These are phyloP conservation scores for Rhynchonycteris naso DNA, from an alignment of 2,797 vertebrate species.

Conservation along the genomic window DNA sequence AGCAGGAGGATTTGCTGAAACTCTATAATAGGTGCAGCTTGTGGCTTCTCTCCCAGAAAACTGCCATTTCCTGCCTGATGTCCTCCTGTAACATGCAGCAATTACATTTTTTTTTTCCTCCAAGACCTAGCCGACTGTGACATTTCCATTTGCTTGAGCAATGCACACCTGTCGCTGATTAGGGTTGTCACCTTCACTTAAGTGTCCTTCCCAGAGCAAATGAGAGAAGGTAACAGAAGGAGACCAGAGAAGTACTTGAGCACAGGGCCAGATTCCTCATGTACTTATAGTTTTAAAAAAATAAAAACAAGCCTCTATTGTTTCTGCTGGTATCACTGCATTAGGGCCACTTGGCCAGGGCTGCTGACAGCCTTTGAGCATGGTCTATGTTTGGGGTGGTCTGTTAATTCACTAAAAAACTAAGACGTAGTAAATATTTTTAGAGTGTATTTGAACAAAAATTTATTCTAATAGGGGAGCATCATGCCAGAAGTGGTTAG, in stretches of 20 bases:
- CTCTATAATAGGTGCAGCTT: background rate
- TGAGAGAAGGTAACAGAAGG: background rate
- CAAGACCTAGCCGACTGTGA: conserved; percentile 19
- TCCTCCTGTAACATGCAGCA: conserved; percentile 34
- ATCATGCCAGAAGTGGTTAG: background rate
- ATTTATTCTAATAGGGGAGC: background rate
- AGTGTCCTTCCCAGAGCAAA: background rate
- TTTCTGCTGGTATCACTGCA: background rate
- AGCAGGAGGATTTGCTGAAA: background rate
- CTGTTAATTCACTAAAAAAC: background rate
- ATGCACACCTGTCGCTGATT: conserved; percentile 32
- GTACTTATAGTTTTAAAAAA: background rate
- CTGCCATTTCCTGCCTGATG: background rate
- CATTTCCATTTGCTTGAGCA: conserved; percentile 42
- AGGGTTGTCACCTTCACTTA: conserved; percentile 27
- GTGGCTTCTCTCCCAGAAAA: conserved; percentile 16
- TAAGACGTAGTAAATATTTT: background rate
- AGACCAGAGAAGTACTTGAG: background rate
- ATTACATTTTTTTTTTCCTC: background rate
- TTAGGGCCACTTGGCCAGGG: background rate
- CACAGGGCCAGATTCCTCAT: background rate
- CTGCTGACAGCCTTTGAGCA: background rate
- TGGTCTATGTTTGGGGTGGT: background rate
- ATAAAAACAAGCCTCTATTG: background rate
- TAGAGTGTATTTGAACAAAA: background rate